Evolutionary conservation across 2,113 vertebrate genomes (phyloP).

Genomic region (Atrichornis clamosus): DNA sequence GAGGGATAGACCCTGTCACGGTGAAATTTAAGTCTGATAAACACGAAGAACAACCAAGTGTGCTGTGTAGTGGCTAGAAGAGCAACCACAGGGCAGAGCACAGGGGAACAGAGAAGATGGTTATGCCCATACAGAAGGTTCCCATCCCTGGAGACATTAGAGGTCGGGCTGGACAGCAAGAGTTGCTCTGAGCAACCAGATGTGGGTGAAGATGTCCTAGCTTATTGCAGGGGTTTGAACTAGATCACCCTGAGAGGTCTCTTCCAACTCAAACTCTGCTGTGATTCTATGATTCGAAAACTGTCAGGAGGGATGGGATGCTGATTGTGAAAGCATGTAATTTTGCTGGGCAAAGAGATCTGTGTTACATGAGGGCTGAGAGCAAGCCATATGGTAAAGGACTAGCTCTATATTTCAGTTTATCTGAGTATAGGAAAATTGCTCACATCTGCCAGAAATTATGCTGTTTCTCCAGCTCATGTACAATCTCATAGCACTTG

Average conservation of each 20-base stretch:
- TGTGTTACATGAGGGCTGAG: background rate
- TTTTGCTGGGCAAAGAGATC: background rate
- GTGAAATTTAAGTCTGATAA: background rate
- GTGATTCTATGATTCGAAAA: fast-evolving
- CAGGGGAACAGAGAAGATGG: background rate
- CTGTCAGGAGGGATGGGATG: background rate
- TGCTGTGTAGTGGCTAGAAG: background rate
- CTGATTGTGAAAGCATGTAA: background rate
- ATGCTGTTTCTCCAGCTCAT: background rate
- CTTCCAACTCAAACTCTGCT: background rate
- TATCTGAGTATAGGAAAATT: background rate
- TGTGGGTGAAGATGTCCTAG: background rate
- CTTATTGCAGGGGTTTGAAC: background rate
- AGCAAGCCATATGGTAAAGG: background rate
- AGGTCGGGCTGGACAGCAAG: background rate
- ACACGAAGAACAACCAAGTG: background rate
- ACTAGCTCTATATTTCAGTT: background rate
- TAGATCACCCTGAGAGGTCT: background rate
- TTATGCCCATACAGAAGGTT: background rate
- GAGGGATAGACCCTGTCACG: background rate
- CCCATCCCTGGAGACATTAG: background rate
- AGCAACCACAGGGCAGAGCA: background rate
- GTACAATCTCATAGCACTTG: background rate
- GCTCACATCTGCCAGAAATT: background rate
- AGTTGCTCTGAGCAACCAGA: background rate